Evolutionary conservation across 2,113 vertebrate species (phyloP).

Genomic region (Menidia beryllina): DNA sequence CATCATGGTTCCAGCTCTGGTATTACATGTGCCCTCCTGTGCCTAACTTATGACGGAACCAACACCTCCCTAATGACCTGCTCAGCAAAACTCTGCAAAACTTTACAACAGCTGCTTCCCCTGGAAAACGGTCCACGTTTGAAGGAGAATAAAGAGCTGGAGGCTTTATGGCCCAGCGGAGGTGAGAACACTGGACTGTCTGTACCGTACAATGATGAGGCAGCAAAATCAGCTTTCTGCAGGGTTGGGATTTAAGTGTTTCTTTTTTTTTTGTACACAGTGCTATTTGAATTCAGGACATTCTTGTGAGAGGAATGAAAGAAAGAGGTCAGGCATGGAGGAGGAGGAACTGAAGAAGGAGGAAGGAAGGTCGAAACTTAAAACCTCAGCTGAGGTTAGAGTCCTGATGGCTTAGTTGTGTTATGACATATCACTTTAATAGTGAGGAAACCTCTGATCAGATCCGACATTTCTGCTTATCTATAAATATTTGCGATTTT

Average conservation of each 20-base stretch:
- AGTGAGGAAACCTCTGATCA: background rate
- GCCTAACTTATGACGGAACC: background rate
- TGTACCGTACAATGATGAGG: constrained; percentile 68
- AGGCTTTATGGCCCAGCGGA: constrained; percentile 39
- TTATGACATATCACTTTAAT: background rate
- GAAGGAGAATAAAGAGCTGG: constrained; percentile 43
- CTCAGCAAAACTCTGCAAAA: constrained; percentile 14
- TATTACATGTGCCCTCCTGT: background rate
- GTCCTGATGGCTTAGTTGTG: background rate
- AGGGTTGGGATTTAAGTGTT: constrained; percentile 63
- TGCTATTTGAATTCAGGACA: constrained; percentile 47
- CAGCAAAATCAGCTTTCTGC: constrained; percentile 69
- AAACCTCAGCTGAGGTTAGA: constrained; percentile 27
- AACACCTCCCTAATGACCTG: background rate
- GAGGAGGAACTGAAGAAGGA: constrained; percentile 31
- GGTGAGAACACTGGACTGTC: constrained; percentile 41
- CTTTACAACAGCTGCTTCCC: constrained; percentile 19
- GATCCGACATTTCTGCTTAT: background rate
- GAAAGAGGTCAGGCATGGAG: constrained; percentile 31
- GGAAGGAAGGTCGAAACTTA: constrained; percentile 49
- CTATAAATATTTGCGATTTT: background rate
- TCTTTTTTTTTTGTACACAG: constrained; percentile 32
- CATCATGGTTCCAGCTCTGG: background rate
- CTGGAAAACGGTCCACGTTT: constrained; percentile 23
- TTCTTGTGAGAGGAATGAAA: constrained; percentile 13